Conservation (phyloP, 1,140 invertebrate genomes). For the Drosophila nebulosa region DNA sequence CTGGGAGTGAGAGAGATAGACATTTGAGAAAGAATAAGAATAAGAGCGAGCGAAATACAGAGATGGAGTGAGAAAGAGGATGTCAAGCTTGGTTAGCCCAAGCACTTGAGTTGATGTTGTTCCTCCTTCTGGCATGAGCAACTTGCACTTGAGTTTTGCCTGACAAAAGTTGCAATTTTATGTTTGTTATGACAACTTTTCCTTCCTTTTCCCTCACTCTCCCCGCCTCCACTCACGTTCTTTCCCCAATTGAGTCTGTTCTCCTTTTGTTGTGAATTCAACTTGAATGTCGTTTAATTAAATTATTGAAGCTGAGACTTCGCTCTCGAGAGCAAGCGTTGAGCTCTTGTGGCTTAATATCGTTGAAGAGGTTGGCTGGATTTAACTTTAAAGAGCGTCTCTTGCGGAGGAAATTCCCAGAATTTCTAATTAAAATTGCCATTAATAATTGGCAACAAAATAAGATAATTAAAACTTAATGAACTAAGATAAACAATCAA, state of each 20-base stretch:
- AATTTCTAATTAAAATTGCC: conserved; percentile 66
- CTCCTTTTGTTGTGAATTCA: conserved; percentile 7
- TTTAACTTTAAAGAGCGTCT: background rate
- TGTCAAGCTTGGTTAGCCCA: conserved; percentile 17
- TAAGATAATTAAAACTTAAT: conserved; percentile 56
- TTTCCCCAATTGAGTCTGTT: background rate
- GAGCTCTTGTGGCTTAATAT: conserved; percentile 18
- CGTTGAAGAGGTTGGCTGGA: background rate
- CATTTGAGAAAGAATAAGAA: background rate
- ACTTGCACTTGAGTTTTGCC: conserved; percentile 36
- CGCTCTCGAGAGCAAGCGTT: background rate
- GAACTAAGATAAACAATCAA: conserved; percentile 15
- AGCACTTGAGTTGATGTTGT: conserved; percentile 24
- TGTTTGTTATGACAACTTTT: conserved; percentile 62
- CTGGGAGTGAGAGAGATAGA: background rate
- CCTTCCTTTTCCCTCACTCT: background rate
- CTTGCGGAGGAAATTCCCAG: conserved; percentile 22
- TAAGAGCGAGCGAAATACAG: background rate
- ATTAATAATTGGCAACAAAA: conserved; percentile 43
- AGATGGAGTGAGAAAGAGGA: background rate
- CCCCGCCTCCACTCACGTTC: no score
- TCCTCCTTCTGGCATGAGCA: conserved; percentile 43
- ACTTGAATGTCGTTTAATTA: conserved; percentile 55
- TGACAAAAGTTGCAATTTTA: conserved; percentile 56
- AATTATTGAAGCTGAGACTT: conserved; percentile 45